Percentiles rank a stretch among this genome's conserved stretches.
These are phyloP conservation scores for Podocnemis expansa DNA, from an alignment of 2,113 vertebrate species.

Conservation along the genomic window DNA sequence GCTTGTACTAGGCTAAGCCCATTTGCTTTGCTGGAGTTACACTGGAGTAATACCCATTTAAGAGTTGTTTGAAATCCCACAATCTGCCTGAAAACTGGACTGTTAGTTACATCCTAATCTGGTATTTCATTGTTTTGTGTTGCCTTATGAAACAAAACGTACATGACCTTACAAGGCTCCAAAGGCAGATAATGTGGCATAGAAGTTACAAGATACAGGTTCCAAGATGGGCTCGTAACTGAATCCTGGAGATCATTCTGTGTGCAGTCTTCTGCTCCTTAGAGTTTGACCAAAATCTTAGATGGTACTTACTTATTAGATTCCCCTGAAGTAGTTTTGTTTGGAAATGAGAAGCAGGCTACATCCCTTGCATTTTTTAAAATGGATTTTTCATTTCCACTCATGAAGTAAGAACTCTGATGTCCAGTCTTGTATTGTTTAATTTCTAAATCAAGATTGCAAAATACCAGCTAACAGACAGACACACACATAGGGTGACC, in stretches of 20 bases:
- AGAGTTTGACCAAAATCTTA: neutral
- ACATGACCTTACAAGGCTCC: neutral
- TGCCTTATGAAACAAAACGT: neutral
- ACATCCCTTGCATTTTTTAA: neutral
- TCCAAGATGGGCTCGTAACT: neutral
- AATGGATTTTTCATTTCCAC: neutral
- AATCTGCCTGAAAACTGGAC: neutral
- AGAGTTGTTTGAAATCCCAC: neutral
- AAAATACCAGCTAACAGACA: slow-evolving; percentile 30
- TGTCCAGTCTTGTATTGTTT: neutral
- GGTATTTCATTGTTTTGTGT: neutral
- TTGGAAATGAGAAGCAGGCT: neutral
- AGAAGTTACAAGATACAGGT: neutral
- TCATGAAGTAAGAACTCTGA: neutral
- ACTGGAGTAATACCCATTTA: neutral
- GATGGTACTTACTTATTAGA: neutral
- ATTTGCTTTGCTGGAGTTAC: neutral
- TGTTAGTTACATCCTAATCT: neutral
- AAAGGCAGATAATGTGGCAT: neutral
- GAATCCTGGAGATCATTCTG: neutral
- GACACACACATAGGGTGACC: neutral
- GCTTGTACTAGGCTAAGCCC: neutral
- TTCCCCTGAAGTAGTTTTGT: neutral
- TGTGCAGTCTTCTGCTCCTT: neutral
- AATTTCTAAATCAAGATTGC: slow-evolving; percentile 30